Evolutionary conservation across 1,140 invertebrate genomes (phyloP), one percentile per base, ranked within the genome.

Genomic region (Monomorium pharaonis): DNA sequence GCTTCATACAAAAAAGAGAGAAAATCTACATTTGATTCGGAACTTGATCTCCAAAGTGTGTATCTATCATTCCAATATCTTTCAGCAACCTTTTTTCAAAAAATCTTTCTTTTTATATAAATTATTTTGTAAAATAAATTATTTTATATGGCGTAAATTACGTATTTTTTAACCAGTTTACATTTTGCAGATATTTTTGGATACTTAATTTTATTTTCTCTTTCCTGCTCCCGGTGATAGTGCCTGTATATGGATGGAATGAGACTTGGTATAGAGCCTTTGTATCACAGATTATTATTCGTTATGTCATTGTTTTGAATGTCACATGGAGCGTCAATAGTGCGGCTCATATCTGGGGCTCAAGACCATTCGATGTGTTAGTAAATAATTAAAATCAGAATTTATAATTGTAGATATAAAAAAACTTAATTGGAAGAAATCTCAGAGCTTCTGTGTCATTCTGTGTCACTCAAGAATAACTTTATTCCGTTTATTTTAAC

Each of bases 241-340:
- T 98, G 12, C 97, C 98, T 0, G 96, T 96, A 33, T 97, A 96
- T 84, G 95, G 96, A 60, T 98, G 97, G 97, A 96, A 96, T 14
- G 93, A 94, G 83, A 92, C 91, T 9, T 93, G 95, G 37, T 95
- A 94, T 65, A 94, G 94, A 62, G 94, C 94, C 89, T 96, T 96
- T 88, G 95, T 96, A 74, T 92, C 96, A 0, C 93, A 96, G 56
- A 95, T 93, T 3, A 90, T 97, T 18, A 91, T 97, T 9, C 95
- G 97, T 51, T 98, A 97, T 92, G 93, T 95, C 16, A 62, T 96
- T 5, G 94, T 94, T 2, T 94, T 98, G 16, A 96, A 98, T 92
- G 93, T 95, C 49, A 98, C 97, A 1, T 98, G 97, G 97, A 95
- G 97, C 51, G 97, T 98, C 2, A 98, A 98, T 92, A 97, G 97